Conservation (phyloP, 2,113 vertebrate species). For the Strigops habroptila region DNA sequence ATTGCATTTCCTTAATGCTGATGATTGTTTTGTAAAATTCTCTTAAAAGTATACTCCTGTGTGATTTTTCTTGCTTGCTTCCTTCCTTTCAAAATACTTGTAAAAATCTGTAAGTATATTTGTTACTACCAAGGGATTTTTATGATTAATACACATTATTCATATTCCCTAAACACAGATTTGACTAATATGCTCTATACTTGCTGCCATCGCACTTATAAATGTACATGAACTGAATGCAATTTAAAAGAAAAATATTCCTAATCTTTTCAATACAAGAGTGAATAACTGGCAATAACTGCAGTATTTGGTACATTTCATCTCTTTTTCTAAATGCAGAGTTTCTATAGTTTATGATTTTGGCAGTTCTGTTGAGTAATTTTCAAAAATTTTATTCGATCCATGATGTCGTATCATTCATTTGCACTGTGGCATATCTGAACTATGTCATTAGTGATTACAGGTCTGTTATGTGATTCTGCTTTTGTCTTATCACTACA, state of each 20-base stretch:
- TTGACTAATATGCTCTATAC: constrained; percentile 43
- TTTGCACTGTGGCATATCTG: background rate
- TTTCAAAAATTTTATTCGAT: background rate
- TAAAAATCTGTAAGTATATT: constrained; percentile 4
- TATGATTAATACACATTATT: constrained; percentile 43
- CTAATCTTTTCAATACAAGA: constrained; percentile 23
- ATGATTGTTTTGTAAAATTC: background rate
- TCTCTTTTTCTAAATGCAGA: background rate
- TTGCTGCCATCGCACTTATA: background rate
- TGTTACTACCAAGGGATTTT: constrained; percentile 26
- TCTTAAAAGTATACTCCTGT: background rate
- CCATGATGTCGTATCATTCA: background rate
- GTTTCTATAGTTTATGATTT: background rate
- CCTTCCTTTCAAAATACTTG: constrained; percentile 6
- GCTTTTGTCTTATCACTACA: background rate
- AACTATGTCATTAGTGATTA: constrained; percentile 9
- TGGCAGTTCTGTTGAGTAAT: background rate
- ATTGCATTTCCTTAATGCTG: background rate
- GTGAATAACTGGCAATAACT: background rate
- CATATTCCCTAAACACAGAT: constrained; percentile 49
- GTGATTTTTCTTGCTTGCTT: constrained; percentile 21
- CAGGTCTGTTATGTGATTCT: background rate
- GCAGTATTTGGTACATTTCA: background rate
- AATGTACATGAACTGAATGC: constrained; percentile 4
- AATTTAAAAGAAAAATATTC: constrained; percentile 53